Base-by-base conservation (phyloP, 2,888 invertebrate genomes). In the Rhagonycha lutea region DNA sequence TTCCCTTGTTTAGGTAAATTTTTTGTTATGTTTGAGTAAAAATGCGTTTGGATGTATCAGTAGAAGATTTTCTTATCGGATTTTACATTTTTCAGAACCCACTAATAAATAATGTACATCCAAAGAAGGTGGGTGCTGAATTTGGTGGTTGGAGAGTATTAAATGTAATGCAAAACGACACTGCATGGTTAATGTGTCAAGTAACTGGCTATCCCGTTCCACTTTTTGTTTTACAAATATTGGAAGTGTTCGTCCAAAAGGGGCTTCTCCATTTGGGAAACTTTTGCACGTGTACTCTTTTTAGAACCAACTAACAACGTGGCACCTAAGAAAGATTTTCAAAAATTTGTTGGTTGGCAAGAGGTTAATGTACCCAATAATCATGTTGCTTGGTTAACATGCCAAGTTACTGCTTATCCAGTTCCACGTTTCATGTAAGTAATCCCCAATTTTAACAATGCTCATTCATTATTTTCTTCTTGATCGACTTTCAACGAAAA, bases 351-450 rank as follows among this genome's bases (percentile, higher is more conserved):
- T 70, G 87, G 93, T 85, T 91, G 92, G 89, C 90, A 24, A 61
- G n/a, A 92, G 81, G 86, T 91, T 84, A 87, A 86, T 85, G 90
- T 92, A 83, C 86, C 87, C 68, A 85, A 86, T 83, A 87, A 85
- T 77, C 86, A 87, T 81, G 88, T 89, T 81, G 91, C 91, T 80
- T 92, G 92, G 86, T 88, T 94, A 86, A 90, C 91, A 81, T 94
- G 94, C 87, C 92, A 92, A 86, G 91, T 92, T 80, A 91, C 92
- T 85, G 92, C 92, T 83, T 93, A 89, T 86, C 94, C 94, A 77
- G 91, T 91, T 79, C 94, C 94, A 61, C 29, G 23, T 24, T 68
- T 28, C 14, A 68, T 60, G 70, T 70, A 70, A 60, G 60, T 70
- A 32, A 3, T n/a, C 8, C 12, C 67, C 14, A 26, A 29, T 29